Conservation (phyloP, 2,113 vertebrate genomes). For the Gallinago paraguaiae region DNA sequence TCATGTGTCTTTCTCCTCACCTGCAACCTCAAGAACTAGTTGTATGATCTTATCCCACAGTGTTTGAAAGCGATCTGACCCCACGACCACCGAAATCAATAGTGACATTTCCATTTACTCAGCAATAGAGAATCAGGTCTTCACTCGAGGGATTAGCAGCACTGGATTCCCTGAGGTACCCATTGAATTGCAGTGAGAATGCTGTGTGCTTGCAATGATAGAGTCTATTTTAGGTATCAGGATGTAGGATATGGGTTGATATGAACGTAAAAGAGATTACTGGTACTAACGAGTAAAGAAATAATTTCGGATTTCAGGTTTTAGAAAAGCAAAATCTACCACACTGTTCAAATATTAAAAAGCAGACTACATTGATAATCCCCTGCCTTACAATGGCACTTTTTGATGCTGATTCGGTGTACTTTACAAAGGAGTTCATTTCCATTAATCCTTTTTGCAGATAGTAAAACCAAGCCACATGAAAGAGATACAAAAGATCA, state of each 20-base stretch:
- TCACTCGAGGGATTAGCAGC: background rate
- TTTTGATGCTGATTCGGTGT: background rate
- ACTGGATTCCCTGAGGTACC: background rate
- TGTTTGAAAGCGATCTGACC: background rate
- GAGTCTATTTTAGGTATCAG: background rate
- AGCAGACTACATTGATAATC: background rate
- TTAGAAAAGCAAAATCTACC: background rate
- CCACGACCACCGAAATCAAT: background rate
- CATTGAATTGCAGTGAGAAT: background rate
- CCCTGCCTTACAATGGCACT: background rate
- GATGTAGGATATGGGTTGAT: too few species aligned
- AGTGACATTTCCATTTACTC: background rate
- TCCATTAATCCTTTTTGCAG: background rate
- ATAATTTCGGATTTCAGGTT: background rate
- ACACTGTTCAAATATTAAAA: background rate
- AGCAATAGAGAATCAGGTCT: background rate
- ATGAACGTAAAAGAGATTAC: background rate
- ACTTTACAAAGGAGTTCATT: background rate
- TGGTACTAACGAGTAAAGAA: background rate
- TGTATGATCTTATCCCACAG: background rate
- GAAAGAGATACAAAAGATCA: conserved; percentile 2
- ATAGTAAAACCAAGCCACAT: background rate
- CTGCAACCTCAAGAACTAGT: background rate
- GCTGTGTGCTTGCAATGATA: background rate
- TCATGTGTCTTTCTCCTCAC: background rate